Evolutionary conservation across 1,140 invertebrate genomes (phyloP), one percentile per base, ranked within the genome.

Genomic region (Thaumetopoea pityocampa): DNA sequence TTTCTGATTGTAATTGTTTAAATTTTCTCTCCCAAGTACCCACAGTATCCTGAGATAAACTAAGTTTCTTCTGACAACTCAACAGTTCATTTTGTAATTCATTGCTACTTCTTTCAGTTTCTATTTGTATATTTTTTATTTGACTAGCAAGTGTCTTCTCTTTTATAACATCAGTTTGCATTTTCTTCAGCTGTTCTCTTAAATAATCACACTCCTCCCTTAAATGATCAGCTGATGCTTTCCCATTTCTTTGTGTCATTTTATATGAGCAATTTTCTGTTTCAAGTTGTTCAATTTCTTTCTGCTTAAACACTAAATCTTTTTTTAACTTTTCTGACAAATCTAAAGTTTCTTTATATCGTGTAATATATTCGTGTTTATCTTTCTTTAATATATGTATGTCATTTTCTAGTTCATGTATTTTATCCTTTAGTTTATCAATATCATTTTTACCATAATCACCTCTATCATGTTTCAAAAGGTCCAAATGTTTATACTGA

Each of bases 41-140:
- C 36, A 89, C 85, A 6, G 71, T 85, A 33, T 89, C 87, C 44
- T 85, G 70, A 10, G 85, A 70, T 30, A 85, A 66, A 43, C 74
- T 85, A 6, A 90, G 51, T 68, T 90, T 89, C 18, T 83, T 84
- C 61, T 89, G 88, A 17, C 77, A 56, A 33, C 85, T 74, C 38
- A 84, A 67, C 19, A 89, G 63, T 72, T 89, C 86, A 60, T 81
- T 80, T 65, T 89, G 88, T 16, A 86, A 66, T 55, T 89, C 87
- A 46, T 76, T 76, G 28, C 87, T 81, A 11, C 87, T 87, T 61
- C 87, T 86, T 70, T 90, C 89, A 19, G 88, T 89, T 80, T 90
- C 88, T 51, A 89, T 76, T 63, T 90, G 88, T 19, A 88, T 69
- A 23, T 88, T 85, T 67, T 89, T 90, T 38, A 85, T 79, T 72